Conservation (phyloP, 2,888 invertebrate genomes). For the Microctonus aethiopoides region DNA sequence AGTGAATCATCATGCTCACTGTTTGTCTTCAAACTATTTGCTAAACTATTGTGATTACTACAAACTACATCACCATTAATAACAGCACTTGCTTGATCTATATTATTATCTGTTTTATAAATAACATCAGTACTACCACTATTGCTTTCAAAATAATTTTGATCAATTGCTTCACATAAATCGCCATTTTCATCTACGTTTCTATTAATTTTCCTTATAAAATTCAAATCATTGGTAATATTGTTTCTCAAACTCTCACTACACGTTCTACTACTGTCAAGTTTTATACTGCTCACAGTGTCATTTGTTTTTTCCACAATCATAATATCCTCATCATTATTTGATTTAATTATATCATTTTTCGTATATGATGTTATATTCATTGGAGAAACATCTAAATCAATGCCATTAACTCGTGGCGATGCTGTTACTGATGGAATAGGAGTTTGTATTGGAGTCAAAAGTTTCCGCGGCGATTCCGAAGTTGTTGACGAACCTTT, state of each 20-base stretch:
- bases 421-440: slow-evolving; percentile 51
- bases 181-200: slow-evolving; percentile 44
- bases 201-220: slow-evolving; percentile 40
- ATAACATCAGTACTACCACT: slow-evolving; percentile 40
- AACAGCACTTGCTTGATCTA: slow-evolving; percentile 29
- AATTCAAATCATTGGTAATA: slow-evolving; percentile 38
- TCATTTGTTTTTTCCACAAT: slow-evolving; percentile 56
- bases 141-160: slow-evolving; percentile 43
- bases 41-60: slow-evolving; percentile 58
- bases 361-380: slow-evolving; percentile 19
- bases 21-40: slow-evolving; percentile 51
- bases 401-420: slow-evolving; percentile 57
- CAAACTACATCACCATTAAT: slow-evolving; percentile 47
- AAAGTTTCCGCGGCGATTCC: slow-evolving; percentile 59
- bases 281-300: slow-evolving; percentile 55
- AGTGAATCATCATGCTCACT: slow-evolving; percentile 52
- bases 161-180: slow-evolving; percentile 43
- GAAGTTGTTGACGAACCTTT: slow-evolving; percentile 62
- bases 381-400: slow-evolving; percentile 38
- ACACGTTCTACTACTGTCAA: slow-evolving; percentile 51
- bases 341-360: slow-evolving; percentile 21
- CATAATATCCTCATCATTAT: slow-evolving; percentile 52
- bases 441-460: slow-evolving; percentile 57
- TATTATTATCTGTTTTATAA: slow-evolving; percentile 10
- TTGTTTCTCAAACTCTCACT: slow-evolving; percentile 49